These are phyloP conservation scores for Pelodiscus sinensis DNA, from an alignment of 2,113 vertebrate species.

Conservation along the genomic window DNA sequence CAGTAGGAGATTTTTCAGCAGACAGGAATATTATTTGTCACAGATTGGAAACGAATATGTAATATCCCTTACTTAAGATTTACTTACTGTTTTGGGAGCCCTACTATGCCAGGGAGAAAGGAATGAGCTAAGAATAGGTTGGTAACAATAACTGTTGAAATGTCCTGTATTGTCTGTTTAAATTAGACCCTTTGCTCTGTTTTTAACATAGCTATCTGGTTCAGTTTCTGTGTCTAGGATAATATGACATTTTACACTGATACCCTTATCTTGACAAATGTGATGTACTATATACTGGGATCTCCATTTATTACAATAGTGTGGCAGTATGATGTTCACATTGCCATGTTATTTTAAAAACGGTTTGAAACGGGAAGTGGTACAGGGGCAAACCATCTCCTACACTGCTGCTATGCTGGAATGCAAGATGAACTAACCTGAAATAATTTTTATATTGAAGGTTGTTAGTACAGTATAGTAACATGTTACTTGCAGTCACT, in stretches of 20 bases:
- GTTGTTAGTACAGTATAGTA: neutral
- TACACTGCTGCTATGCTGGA: neutral
- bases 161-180: constrained; percentile 69
- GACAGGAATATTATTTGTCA: constrained; percentile 9
- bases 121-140: constrained; percentile 13
- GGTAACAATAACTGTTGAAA: constrained; percentile 28
- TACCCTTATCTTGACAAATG: constrained; percentile 65
- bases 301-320: constrained; percentile 46
- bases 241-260: constrained; percentile 54
- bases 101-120: neutral
- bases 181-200: constrained; percentile 60
- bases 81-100: constrained; percentile 34
- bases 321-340: neutral
- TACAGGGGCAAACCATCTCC: constrained; percentile 1
- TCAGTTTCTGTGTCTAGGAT: constrained; percentile 58
- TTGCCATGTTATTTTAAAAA: constrained; percentile 8
- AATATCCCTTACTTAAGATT: neutral
- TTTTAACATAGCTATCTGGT: constrained; percentile 64
- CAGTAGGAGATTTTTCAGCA: constrained; percentile 18
- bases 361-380: constrained; percentile 29
- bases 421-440: neutral
- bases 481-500: neutral
- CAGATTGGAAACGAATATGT: constrained; percentile 40
- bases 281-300: constrained; percentile 27
- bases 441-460: neutral